Evolutionary conservation across 2,888 invertebrate genomes (phyloP).

Genomic region (Keiferia lycopersicella): DNA sequence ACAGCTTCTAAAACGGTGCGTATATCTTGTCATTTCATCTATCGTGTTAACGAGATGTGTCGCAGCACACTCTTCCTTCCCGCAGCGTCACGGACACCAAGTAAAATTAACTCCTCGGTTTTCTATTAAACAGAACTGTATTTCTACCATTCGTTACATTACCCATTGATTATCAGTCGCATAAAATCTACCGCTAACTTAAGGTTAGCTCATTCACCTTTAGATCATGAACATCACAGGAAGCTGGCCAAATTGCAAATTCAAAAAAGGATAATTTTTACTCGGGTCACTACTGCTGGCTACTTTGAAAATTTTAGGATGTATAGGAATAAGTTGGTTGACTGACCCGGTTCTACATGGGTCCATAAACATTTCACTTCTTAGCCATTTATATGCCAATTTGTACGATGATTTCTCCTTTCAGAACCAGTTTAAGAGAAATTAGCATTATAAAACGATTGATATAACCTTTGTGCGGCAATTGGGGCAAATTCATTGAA

Average conservation of each 20-base stretch:
- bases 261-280: too few species aligned
- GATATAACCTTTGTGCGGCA: constrained; percentile 15
- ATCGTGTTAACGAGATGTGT: neutral
- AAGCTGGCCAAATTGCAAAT: too few species aligned
- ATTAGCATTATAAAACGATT: constrained; percentile 21
- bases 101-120: neutral
- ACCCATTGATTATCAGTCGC: too few species aligned
- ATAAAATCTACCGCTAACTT: too few species aligned
- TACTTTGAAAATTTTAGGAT: too few species aligned
- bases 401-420: neutral
- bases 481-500: constrained; percentile 43
- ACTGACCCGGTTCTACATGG: too few species aligned
- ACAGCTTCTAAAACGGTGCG: neutral
- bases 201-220: too few species aligned
- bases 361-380: too few species aligned
- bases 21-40: constrained; percentile 2
- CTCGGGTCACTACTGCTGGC: too few species aligned
- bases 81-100: neutral
- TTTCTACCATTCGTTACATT: neutral
- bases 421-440: constrained; percentile 15
- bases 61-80: neutral
- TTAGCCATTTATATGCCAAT: neutral
- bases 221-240: too few species aligned
- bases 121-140: neutral
- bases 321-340: too few species aligned